These are phyloP conservation scores for Tragelaphus buxtoni DNA, from an alignment of 2,113 vertebrate species.

Conservation along the genomic window DNA sequence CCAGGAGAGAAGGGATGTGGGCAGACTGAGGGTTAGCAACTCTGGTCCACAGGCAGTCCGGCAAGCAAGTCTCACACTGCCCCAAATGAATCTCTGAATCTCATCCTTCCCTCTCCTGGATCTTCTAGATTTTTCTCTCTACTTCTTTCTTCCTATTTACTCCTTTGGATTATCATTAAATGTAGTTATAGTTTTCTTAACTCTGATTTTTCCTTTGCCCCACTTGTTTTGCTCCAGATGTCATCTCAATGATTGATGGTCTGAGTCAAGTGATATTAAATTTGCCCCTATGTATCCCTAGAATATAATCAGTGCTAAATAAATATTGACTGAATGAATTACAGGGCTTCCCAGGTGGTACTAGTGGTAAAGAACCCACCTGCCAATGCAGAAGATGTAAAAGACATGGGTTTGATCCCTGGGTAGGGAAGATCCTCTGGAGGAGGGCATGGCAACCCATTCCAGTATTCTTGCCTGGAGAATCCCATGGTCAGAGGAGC, in stretches of 20 bases:
- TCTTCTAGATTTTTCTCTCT: not conserved
- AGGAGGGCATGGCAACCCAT: not conserved
- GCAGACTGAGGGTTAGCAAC: not conserved
- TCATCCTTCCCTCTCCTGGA: not conserved
- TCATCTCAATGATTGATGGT: not conserved
- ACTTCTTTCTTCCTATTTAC: not conserved
- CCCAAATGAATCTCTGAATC: not conserved
- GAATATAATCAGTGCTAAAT: slow-evolving; percentile 9
- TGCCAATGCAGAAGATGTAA: not conserved
- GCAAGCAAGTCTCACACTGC: not conserved
- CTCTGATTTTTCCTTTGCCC: not conserved
- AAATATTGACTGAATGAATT: not conserved
- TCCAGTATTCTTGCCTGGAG: not conserved
- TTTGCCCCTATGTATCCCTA: not conserved
- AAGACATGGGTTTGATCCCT: not conserved
- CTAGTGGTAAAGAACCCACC: not conserved
- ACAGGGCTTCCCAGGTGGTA: not conserved
- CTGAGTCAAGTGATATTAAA: not conserved
- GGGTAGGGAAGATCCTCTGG: not conserved
- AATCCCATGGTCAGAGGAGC: not conserved
- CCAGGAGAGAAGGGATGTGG: not conserved
- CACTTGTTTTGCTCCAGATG: not conserved
- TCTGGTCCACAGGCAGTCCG: not conserved
- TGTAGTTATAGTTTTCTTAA: not conserved
- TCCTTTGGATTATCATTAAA: slow-evolving; percentile 11